Percentiles rank a stretch among this genome's conserved stretches.
Conservation (phyloP, 2,888 invertebrate species). For the Blastobasis lacticolella region DNA sequence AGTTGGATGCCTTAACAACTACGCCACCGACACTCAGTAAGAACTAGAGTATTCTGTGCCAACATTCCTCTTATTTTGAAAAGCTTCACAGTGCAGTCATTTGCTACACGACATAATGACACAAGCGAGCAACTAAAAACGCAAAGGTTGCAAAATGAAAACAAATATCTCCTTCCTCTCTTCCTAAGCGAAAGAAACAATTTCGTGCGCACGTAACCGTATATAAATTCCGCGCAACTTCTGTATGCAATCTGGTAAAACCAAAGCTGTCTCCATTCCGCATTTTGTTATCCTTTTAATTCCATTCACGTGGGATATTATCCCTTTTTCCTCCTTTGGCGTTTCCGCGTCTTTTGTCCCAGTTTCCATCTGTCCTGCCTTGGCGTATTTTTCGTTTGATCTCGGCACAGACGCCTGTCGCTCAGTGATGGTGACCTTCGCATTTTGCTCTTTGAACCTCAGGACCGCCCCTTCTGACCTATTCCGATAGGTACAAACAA, state of each 20-base stretch:
- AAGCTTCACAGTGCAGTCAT: too few relatives aligned
- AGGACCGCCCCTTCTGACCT: background rate
- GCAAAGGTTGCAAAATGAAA: too few relatives aligned
- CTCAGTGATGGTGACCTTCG: background rate
- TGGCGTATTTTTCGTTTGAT: slow-evolving; percentile 6
- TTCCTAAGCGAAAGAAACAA: too few relatives aligned
- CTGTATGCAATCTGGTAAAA: background rate
- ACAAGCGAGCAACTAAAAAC: too few relatives aligned
- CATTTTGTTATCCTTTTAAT: slow-evolving; percentile 4
- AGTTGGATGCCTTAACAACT: too few relatives aligned
- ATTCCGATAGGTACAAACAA: background rate
- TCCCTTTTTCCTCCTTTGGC: background rate
- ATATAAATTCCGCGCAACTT: too few relatives aligned
- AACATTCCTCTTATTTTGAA: too few relatives aligned
- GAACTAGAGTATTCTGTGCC: too few relatives aligned
- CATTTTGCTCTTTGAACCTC: background rate
- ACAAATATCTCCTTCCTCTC: too few relatives aligned
- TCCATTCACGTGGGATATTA: slow-evolving; percentile 4
- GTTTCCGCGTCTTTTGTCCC: background rate
- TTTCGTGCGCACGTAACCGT: too few relatives aligned
- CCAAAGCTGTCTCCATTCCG: slow-evolving; percentile 1
- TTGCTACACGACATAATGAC: too few relatives aligned
- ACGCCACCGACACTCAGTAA: too few relatives aligned
- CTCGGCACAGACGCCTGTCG: slow-evolving; percentile 5
- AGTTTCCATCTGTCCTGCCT: slow-evolving; percentile 8